Evolutionary conservation across 2,888 invertebrate genomes (phyloP).

Genomic region (Dasypolia templi): DNA sequence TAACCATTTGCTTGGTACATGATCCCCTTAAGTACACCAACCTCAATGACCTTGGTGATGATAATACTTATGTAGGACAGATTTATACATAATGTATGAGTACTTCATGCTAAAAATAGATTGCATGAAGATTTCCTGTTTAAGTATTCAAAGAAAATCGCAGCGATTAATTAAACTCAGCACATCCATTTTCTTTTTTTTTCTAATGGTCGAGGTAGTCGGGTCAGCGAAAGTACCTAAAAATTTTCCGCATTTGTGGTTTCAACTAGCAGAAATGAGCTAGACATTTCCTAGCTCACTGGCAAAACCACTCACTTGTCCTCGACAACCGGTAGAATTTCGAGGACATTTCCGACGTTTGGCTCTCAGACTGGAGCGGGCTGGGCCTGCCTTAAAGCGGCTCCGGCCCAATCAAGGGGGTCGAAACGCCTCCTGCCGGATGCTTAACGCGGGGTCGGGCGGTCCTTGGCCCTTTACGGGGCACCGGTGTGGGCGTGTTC

Average conservation of each 20-base stretch:
- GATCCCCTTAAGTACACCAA: conserved; percentile 19
- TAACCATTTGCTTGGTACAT: conserved; percentile 5
- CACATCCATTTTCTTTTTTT: conserved; percentile 24
- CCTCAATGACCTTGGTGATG: conserved; percentile 9
- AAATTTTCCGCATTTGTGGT: conserved; percentile 27
- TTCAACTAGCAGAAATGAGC: neutral
- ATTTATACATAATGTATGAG: conserved; percentile 15
- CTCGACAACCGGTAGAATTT: too few relatives aligned
- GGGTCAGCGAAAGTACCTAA: conserved; percentile 17
- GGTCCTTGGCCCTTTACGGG: too few relatives aligned
- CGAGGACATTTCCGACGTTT: too few relatives aligned
- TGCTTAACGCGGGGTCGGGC: too few relatives aligned
- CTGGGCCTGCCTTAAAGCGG: too few relatives aligned
- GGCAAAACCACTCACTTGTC: too few relatives aligned
- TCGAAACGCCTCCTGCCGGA: too few relatives aligned
- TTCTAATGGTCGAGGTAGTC: neutral
- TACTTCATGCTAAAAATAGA: conserved; percentile 23
- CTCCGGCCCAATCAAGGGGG: too few relatives aligned
- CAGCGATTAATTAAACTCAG: conserved; percentile 6
- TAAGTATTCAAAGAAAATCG: conserved; percentile 17
- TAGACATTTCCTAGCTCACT: neutral
- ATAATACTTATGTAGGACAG: conserved; percentile 8
- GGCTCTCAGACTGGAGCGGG: too few relatives aligned
- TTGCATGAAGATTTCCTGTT: conserved; percentile 25
- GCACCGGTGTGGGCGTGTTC: too few relatives aligned